phyloP scores from a whole-genome alignment of 2,113 vertebrate species.

The Chloroceryle aenea region DNA sequence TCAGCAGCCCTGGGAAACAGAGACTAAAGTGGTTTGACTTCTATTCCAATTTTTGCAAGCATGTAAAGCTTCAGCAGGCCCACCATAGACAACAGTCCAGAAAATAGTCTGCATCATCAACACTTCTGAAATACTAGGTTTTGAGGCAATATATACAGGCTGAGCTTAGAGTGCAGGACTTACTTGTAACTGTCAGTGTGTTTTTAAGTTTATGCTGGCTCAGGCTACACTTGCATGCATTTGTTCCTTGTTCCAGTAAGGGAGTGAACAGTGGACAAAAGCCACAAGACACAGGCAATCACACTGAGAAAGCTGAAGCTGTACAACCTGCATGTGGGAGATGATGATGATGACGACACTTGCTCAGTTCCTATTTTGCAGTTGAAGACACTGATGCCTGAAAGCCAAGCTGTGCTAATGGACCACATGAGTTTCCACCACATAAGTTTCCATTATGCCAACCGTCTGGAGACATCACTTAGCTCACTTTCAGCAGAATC shows the following conservation, averaged over 20 bases:
- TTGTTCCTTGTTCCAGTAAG: neutral
- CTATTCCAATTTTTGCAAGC: neutral
- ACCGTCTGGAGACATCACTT: neutral
- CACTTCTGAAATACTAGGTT: neutral
- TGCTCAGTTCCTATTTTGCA: neutral
- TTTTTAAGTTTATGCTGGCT: neutral
- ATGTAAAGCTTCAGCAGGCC: neutral
- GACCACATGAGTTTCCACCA: neutral
- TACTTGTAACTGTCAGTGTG: neutral
- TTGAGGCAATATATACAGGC: neutral
- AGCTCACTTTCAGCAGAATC: neutral
- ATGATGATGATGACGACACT: too few species aligned
- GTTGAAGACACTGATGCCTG: neutral
- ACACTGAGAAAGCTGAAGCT: neutral
- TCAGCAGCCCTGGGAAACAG: neutral
- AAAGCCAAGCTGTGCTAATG: neutral
- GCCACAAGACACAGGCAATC: neutral
- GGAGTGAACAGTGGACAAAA: neutral
- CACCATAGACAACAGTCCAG: neutral
- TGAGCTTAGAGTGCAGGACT: neutral
- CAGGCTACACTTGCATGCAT: neutral
- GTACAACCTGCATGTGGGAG: neutral
- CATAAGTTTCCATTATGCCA: neutral
- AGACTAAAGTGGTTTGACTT: neutral
- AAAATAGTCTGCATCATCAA: neutral